These are phyloP conservation scores for Rhegmatorhina hoffmannsi DNA, from an alignment of 2,113 vertebrate genomes.

Conservation along the genomic window DNA sequence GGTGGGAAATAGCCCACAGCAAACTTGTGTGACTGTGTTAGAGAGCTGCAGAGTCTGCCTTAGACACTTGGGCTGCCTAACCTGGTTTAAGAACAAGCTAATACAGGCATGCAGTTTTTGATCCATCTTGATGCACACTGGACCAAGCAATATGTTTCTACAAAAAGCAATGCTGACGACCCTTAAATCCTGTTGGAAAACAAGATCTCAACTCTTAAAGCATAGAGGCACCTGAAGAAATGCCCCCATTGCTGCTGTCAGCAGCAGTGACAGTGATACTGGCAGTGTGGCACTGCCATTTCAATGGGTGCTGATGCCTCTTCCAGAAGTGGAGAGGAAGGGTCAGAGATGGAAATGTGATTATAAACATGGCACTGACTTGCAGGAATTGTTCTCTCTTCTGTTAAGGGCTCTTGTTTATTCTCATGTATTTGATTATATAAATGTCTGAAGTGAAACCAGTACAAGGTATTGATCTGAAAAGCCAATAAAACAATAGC, in stretches of 20 bases:
- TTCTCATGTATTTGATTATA: background rate
- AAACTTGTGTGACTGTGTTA: background rate
- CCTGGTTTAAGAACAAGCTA: background rate
- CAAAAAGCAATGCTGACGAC: background rate
- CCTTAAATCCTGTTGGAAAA: background rate
- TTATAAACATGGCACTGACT: background rate
- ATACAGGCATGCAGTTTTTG: background rate
- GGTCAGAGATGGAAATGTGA: background rate
- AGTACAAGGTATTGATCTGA: constrained; percentile 2
- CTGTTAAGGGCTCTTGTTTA: background rate
- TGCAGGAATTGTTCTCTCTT: background rate
- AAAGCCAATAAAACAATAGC: background rate
- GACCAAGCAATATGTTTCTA: background rate
- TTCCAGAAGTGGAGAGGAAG: background rate
- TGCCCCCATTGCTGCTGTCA: background rate
- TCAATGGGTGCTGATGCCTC: fast-evolving
- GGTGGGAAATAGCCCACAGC: background rate
- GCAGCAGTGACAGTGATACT: background rate
- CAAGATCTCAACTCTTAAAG: background rate
- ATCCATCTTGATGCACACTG: background rate
- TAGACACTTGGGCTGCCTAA: background rate
- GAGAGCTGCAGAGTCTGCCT: background rate
- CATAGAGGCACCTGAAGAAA: background rate
- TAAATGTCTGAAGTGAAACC: background rate
- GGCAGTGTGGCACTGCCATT: fast-evolving